phyloP scores from a whole-genome alignment of 1,140 invertebrate genomes.

The Apolygus lucorum region DNA sequence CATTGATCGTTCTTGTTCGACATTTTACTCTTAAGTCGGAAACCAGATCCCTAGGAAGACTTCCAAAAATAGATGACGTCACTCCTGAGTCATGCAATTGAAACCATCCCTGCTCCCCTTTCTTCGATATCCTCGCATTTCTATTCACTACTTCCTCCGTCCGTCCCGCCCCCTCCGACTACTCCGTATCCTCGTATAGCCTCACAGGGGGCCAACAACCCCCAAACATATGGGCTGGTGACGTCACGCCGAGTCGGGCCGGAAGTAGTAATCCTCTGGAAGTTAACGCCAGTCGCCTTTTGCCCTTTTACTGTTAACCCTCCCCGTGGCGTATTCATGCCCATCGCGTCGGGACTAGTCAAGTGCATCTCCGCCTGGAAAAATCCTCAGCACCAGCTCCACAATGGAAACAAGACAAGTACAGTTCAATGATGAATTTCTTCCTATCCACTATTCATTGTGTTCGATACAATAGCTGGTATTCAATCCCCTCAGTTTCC shows the following conservation, averaged over 20 bases:
- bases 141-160: not conserved
- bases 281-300: slow-evolving; percentile 3
- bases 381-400: no score
- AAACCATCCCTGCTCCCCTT: not conserved
- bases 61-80: not conserved
- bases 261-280: not conserved
- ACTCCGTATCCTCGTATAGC: no score
- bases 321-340: not conserved
- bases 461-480: no score
- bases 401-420: no score
- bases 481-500: no score
- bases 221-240: not conserved
- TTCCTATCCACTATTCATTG: no score
- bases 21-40: no score
- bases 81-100: not conserved
- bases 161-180: no score
- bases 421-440: no score
- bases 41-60: no score
- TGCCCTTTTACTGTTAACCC: not conserved
- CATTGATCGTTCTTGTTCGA: no score
- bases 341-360: not conserved
- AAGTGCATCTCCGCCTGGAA: not conserved
- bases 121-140: not conserved
- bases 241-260: not conserved
- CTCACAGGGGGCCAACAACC: not conserved